A percentile compares a stretch with the other conserved stretches of the same genome.
Conservation (phyloP, 2,888 invertebrate species). For the Patella pellucida region DNA sequence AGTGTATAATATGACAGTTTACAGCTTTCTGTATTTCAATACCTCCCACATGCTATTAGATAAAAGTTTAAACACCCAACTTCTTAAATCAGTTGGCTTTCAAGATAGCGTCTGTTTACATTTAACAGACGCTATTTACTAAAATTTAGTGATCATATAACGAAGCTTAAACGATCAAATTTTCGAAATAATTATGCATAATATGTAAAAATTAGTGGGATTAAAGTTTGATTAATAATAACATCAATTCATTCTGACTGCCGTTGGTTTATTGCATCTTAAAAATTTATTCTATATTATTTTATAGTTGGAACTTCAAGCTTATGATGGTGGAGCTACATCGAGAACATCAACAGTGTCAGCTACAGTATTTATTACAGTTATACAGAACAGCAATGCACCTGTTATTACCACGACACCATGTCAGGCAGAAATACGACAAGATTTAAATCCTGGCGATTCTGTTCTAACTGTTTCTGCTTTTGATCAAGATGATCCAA, state of each 20-base stretch:
- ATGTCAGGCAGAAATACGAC: background rate
- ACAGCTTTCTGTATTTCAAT: no score
- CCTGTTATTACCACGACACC: background rate
- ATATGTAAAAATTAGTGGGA: no score
- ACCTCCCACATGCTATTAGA: no score
- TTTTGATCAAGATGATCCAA: background rate
- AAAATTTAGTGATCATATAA: no score
- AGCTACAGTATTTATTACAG: conserved; percentile 48
- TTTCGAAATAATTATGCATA: no score
- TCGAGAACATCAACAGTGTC: conserved; percentile 1
- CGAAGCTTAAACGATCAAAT: no score
- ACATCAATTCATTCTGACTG: background rate
- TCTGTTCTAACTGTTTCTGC: background rate
- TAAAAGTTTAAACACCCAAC: no score
- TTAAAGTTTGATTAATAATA: background rate
- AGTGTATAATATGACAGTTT: no score
- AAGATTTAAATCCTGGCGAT: background rate
- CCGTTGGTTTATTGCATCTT: background rate
- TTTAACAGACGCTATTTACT: no score
- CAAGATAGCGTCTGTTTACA: no score
- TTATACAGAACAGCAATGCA: conserved; percentile 51
- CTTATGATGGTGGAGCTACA: background rate
- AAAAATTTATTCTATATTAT: background rate
- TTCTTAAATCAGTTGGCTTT: no score
- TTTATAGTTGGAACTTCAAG: background rate